Percentiles rank a stretch among this genome's conserved stretches.
phyloP scores from a whole-genome alignment of 2,113 vertebrate species.

The Speoplatyrhinus poulsoni region DNA sequence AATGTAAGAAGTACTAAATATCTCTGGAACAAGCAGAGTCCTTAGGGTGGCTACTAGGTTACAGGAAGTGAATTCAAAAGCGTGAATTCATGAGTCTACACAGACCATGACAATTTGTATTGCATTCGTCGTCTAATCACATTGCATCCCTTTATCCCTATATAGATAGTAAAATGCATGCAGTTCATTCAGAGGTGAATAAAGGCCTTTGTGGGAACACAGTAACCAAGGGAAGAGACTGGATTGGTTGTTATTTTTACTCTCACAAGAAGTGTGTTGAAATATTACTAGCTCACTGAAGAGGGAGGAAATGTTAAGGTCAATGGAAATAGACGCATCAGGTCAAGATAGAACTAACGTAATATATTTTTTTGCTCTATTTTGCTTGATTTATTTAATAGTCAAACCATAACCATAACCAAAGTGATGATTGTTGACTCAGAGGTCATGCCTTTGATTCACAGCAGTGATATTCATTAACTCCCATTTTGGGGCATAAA shows the following conservation, averaged over 20 bases:
- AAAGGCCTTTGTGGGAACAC: slow-evolving; percentile 14
- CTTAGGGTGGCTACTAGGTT: background rate
- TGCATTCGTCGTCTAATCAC: slow-evolving; percentile 2
- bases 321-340: slow-evolving; percentile 38
- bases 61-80: slow-evolving; percentile 3
- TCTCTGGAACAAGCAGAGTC: background rate
- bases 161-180: slow-evolving; percentile 17
- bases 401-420: no score
- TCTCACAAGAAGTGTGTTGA: slow-evolving; percentile 27
- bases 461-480: no score
- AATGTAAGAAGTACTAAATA: background rate
- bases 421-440: no score
- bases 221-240: slow-evolving; percentile 17
- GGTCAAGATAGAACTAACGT: slow-evolving; percentile 45
- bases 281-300: slow-evolving; percentile 40
- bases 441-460: no score
- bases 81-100: slow-evolving; percentile 2
- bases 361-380: background rate
- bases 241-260: slow-evolving; percentile 20
- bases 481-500: no score
- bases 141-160: slow-evolving; percentile 19
- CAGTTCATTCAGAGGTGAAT: slow-evolving; percentile 32
- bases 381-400: no score
- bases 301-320: slow-evolving; percentile 18
- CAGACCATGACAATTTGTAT: slow-evolving; percentile 19